Conservation (phyloP, 2,888 invertebrate genomes). For the Caenorhabditis afra region DNA sequence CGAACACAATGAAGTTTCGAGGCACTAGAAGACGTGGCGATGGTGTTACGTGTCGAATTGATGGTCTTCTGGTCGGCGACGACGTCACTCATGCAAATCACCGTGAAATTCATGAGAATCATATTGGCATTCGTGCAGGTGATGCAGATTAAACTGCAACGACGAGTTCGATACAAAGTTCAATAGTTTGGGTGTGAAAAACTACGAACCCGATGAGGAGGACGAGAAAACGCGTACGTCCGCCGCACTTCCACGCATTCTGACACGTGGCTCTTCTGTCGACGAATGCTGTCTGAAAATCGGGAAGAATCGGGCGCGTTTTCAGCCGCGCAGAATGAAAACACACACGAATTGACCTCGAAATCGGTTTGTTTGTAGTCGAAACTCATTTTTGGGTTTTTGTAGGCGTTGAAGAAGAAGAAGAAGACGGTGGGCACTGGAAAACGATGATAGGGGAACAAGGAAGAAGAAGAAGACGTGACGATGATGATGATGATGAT, state of each 20-base stretch:
- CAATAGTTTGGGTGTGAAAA: too few species aligned
- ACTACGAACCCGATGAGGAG: neutral
- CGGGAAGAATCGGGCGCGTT: neutral
- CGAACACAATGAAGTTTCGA: too few species aligned
- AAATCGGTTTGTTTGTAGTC: conserved; percentile 48
- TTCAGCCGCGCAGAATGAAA: too few species aligned
- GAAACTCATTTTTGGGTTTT: conserved; percentile 28
- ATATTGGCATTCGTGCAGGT: conserved; percentile 49
- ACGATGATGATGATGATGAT: conserved; percentile 4
- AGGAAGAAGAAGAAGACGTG: neutral
- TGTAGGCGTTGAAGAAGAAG: too few species aligned
- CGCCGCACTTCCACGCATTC: too few species aligned
- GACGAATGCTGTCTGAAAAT: conserved; percentile 21
- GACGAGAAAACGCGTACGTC: neutral
- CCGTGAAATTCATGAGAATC: conserved; percentile 61
- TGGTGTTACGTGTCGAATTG: conserved; percentile 18
- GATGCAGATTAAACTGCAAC: conserved; percentile 51
- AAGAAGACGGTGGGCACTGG: too few species aligned
- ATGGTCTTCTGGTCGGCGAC: conserved; percentile 26
- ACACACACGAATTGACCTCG: conserved; percentile 18
- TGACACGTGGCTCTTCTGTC: neutral
- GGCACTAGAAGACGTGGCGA: neutral
- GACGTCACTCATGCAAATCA: conserved; percentile 65
- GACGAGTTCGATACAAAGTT: neutral
- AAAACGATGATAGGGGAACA: neutral